Evolutionary conservation across 2,113 vertebrate species (phyloP).

Genomic region (Elgaria multicarinata): DNA sequence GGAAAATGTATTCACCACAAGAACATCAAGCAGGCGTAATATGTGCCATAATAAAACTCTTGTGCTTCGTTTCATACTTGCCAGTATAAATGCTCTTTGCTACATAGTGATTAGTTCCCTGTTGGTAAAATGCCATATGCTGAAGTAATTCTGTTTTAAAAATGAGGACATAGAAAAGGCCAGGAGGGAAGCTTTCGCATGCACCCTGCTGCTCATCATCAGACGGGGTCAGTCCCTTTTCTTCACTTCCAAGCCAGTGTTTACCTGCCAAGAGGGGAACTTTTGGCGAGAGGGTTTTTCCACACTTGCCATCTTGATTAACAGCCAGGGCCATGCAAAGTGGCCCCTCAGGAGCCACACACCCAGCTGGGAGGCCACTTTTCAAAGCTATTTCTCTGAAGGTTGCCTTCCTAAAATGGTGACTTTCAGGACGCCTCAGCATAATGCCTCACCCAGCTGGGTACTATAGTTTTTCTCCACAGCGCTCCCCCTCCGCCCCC

Average conservation of each 20-base stretch:
- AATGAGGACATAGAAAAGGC: neutral
- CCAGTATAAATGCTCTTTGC: neutral
- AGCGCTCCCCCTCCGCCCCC: conserved; percentile 59
- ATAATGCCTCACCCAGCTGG: conserved; percentile 22
- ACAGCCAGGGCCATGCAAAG: neutral
- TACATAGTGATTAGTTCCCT: conserved; percentile 1
- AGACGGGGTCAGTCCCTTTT: neutral
- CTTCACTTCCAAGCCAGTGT: neutral
- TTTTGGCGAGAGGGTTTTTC: neutral
- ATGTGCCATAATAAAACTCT: neutral
- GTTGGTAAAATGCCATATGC: neutral
- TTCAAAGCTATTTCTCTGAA: neutral
- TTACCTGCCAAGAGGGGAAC: neutral
- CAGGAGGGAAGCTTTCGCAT: neutral
- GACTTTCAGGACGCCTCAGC: conserved; percentile 64
- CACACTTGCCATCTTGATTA: neutral
- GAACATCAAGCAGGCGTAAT: neutral
- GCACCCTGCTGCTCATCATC: neutral
- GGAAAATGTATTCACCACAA: neutral
- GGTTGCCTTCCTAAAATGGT: conserved; percentile 49
- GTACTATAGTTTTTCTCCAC: conserved; percentile 45
- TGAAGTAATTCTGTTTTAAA: neutral
- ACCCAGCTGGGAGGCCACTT: conserved; percentile 10
- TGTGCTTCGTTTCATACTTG: neutral
- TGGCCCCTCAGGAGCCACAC: neutral